Conservation (phyloP, 2,888 invertebrate species). For the Agriopis marginaria region DNA sequence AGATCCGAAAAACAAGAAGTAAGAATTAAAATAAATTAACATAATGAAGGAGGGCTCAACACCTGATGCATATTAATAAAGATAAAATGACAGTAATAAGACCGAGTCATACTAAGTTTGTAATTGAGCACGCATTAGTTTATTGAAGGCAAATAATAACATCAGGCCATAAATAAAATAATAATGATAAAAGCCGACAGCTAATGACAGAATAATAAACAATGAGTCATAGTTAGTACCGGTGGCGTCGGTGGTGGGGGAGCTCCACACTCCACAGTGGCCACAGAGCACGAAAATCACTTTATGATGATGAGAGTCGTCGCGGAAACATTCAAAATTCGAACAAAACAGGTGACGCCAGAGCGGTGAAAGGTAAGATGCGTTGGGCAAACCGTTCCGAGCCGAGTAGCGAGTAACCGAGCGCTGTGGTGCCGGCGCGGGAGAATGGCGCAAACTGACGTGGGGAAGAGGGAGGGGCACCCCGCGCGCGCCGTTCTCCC, state of each 20-base stretch:
- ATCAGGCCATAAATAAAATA: constrained; percentile 46
- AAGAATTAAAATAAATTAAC: constrained; percentile 15
- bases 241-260: constrained; percentile 60
- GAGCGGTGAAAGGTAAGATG: constrained; percentile 83
- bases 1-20: neutral
- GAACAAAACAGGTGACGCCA: constrained; percentile 70
- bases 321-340: constrained; percentile 72
- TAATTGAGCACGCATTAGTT: constrained; percentile 26
- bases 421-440: constrained; percentile 79
- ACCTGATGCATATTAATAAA: constrained; percentile 31
- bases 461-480: constrained; percentile 64
- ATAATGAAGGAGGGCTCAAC: constrained; percentile 31
- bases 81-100: constrained; percentile 23
- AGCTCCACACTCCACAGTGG: constrained; percentile 68
- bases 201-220: constrained; percentile 66
- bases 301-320: constrained; percentile 73
- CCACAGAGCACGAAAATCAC: constrained; percentile 83
- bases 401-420: constrained; percentile 76
- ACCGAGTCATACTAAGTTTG: constrained; percentile 20
- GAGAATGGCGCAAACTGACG: constrained; percentile 83
- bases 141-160: constrained; percentile 47
- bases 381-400: constrained; percentile 76
- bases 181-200: constrained; percentile 60
- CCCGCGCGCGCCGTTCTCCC: constrained; percentile 48
- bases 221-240: constrained; percentile 75